A percentile compares a stretch with the other conserved stretches of the same genome.
Evolutionary conservation across 2,888 invertebrate genomes (phyloP).

Genomic region (Adelphocoris suturalis): DNA sequence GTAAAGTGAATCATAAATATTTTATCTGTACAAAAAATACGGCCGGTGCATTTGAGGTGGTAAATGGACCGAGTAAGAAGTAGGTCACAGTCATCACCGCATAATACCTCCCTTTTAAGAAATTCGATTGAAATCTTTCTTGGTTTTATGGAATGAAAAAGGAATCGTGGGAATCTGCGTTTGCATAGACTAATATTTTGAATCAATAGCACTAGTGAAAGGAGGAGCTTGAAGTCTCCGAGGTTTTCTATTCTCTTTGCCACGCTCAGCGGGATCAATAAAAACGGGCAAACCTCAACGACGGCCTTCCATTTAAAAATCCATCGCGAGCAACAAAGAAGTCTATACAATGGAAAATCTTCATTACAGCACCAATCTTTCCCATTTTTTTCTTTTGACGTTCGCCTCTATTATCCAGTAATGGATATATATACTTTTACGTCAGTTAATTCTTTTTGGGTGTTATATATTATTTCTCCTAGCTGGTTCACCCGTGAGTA

Average conservation of each 20-base stretch:
- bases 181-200: not conserved
- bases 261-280: not conserved
- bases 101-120: not conserved
- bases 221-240: not conserved
- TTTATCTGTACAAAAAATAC: no score
- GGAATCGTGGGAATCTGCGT: not conserved
- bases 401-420: not conserved
- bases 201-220: constrained; percentile 1
- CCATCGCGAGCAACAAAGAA: not conserved
- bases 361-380: not conserved
- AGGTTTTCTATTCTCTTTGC: not conserved
- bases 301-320: constrained; percentile 19
- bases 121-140: not conserved
- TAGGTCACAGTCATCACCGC: not conserved
- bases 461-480: no score
- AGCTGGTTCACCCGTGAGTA: no score
- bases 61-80: no score
- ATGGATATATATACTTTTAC: not conserved
- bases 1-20: no score
- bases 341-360: not conserved
- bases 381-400: not conserved
- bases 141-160: not conserved
- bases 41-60: no score
- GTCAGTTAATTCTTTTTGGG: no score
- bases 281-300: not conserved